Evolutionary conservation across 2,888 invertebrate genomes (phyloP), one percentile per base, ranked within the genome.

Genomic region (Drosophila gaucha): DNA sequence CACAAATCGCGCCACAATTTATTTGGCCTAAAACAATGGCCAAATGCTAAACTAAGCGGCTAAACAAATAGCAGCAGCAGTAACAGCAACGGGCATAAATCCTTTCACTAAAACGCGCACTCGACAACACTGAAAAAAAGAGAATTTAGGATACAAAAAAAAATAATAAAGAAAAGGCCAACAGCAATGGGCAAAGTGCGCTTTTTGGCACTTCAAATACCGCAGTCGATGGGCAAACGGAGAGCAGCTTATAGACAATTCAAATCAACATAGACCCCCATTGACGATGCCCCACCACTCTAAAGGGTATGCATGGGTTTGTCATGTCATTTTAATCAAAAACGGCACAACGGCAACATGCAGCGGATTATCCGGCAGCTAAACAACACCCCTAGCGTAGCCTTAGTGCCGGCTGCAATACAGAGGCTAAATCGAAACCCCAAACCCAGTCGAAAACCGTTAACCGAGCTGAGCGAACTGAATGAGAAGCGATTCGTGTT

Each of bases 361-460:
- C 83, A 67, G 56, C 72, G 77, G 90, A 89, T 90, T 80, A 90
- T 90, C 90, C 89, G 69, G 64, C 82, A 84, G 78, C 86, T 88
- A 82, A 80, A 87, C 83, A 87, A 87, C 80, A 77, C 78, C 80
- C 76, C 59, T 59, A 62, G 52, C 16, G 20, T 20, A 46, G 46
- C 46, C 56, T 35, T 55, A 28, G 33, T 22, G 46, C 22, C 10
- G n/a, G 16, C 14, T 12, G 30, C 22, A 33, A 38, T 35, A 14
- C 31, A 38, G 31, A 26, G 52, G 51, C 31, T 22, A 52, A 55
- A 54, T 36, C 52, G 9, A 57, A n/a, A 31, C 31, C 49, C 51
- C 46, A 58, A 58, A 44, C 57, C 47, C 33, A 51, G 57, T 33
- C 22, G 14, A 36, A 49, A 67, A 46, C 52, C 31, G 51, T 57